Evolutionary conservation across 2,888 invertebrate genomes (phyloP).

Genomic region (Sinelater perroti): DNA sequence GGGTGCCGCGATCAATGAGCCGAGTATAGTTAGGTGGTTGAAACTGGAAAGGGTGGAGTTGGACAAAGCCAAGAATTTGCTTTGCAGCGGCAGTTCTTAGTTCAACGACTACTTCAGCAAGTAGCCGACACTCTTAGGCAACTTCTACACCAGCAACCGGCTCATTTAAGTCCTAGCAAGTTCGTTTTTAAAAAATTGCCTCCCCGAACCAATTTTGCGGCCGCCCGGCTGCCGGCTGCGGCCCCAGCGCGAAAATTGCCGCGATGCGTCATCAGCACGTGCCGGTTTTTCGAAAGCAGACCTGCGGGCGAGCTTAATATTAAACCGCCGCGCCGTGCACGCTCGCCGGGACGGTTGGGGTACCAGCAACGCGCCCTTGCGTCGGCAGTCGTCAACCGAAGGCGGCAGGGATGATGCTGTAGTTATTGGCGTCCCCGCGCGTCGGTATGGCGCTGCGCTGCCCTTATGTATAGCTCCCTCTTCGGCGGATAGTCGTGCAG

Average conservation of each 20-base stretch:
- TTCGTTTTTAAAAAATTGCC: no score
- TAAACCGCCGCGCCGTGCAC: conserved; percentile 9
- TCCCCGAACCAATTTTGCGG: background rate
- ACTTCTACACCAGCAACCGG: background rate
- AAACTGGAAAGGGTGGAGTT: conserved; percentile 21
- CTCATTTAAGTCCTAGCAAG: no score
- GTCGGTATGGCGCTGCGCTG: conserved; percentile 29
- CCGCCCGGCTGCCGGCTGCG: background rate
- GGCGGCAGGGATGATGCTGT: conserved; percentile 17
- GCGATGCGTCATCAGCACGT: conserved; percentile 15
- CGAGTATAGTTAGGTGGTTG: conserved; percentile 45
- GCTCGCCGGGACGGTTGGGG: background rate
- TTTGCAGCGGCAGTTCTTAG: conserved; percentile 1
- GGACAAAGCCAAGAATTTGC: conserved; percentile 20
- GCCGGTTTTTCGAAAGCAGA: conserved; percentile 1
- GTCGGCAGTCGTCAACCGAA: conserved; percentile 31
- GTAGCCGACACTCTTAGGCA: background rate
- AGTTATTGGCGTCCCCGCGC: conserved; percentile 36
- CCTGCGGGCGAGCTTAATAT: conserved; percentile 23
- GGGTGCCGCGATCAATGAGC: conserved; percentile 54
- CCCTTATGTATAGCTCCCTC: conserved; percentile 16
- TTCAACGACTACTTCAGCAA: no score
- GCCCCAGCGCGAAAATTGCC: background rate
- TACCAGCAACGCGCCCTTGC: conserved; percentile 28
- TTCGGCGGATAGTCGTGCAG: conserved; percentile 11